Evolutionary conservation across 2,797 vertebrate species (phyloP), one percentile per base, ranked within the genome.

Genomic region (Scyliorhinus canicula): DNA sequence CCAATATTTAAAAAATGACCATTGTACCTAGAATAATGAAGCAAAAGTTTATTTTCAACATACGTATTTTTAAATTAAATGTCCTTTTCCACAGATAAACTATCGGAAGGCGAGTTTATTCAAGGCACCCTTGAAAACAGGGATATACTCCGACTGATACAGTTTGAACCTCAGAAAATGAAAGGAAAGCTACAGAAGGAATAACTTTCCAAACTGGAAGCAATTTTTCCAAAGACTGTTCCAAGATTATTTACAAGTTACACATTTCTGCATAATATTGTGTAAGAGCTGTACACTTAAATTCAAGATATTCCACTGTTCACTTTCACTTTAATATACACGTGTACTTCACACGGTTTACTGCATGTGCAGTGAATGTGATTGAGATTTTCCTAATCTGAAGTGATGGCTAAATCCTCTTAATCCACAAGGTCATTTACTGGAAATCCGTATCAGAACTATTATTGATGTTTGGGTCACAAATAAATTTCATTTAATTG

Each of bases 91-190:
- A 5, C 97, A 99, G 98, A 98, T 97, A 99, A 98, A 97, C 98
- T 99, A 90, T 97, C 98, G 2, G 98, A 98, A 95, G 97, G 98
- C 1, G 98, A 99, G 95, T 99, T 99, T 96, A 98, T 99, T 95
- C 97, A 98, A 95, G 98, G 98, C 0, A 98, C 98, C 95, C 97
- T 98, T 97, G 97, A 98, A 95, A 99, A 99, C 97, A 98, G 98
- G 95, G 98, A 99, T 95, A 98, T 99, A 96, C 97, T 98, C 95
- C 97, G 98, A 95, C 96, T 99, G 96, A 98, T 99, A 96, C 98
- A 99, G 95, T 98, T 97, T 4, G 98, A 99, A 95, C 98, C 98
- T 52, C 98, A 98, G 96, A 98, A 98, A 95, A 98, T 98, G 74
- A 97, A 98, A 95, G 97, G 98, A 96, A 98, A 97, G 96, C 96